Evolutionary conservation across 2,797 vertebrate species (phyloP).

Genomic region (Tadarida brasiliensis): DNA sequence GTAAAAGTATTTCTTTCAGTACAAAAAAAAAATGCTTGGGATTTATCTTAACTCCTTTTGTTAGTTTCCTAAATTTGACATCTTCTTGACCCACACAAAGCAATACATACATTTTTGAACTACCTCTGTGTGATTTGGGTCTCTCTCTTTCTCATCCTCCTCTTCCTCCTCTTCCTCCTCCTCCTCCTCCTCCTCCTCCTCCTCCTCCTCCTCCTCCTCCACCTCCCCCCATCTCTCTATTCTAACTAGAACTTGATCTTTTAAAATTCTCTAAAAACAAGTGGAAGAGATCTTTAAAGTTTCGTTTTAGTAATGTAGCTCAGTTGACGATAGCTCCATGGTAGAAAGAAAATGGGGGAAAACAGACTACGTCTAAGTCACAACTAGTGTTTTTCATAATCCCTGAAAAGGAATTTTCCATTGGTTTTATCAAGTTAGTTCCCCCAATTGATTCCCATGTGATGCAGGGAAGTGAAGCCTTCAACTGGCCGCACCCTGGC

Average conservation of each 20-base stretch:
- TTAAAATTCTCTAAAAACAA: not conserved
- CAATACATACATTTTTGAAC: not conserved
- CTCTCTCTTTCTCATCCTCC: not conserved
- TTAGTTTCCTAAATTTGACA: constrained; percentile 30
- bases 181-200: not conserved
- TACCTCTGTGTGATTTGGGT: not conserved
- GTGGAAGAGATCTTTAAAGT: not conserved
- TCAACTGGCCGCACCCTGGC: not conserved
- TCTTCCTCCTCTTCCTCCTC: not conserved
- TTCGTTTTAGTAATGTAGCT: not conserved
- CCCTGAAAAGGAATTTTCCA: not conserved
- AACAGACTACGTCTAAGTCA: not conserved
- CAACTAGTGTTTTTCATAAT: not conserved
- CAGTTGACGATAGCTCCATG: not conserved
- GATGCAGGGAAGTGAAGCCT: not conserved
- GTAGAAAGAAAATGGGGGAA: not conserved
- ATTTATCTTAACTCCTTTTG: not conserved
- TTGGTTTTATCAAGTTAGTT: constrained; percentile 19
- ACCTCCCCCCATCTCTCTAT: not conserved
- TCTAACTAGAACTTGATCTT: constrained; percentile 7
- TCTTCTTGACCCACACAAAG: not conserved
- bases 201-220: no score
- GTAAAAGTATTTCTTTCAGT: not conserved
- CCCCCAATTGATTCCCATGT: not conserved
- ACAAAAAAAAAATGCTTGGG: not conserved